Evolutionary conservation across 2,113 vertebrate genomes (phyloP), one percentile per base, ranked within the genome.

Genomic region (Genyomyrus donnyi): DNA sequence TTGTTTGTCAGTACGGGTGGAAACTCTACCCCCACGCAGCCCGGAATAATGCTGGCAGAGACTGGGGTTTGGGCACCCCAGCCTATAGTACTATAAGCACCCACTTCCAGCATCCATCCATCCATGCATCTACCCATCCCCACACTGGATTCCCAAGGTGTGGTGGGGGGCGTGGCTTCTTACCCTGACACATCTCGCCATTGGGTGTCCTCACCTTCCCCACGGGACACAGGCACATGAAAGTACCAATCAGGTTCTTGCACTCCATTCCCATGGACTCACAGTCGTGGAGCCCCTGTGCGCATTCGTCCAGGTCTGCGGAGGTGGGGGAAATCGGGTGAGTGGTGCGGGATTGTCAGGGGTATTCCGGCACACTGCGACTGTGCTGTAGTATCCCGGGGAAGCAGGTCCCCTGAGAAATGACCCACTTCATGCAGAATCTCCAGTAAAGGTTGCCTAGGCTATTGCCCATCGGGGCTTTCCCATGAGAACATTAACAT

Each of bases 181-280:
- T 92, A 98, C 97, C 97, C 48, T 93, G 94, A n/a, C 97, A 98
- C 90, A 96, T 94, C 87, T 97, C 96, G 83, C 96, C 96, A 2
- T 97, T 96, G 2, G 95, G 94, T 91, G 95, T 94, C 19, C 91
- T 93, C 13, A 92, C 91, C 96, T 96, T 97, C 53, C 97, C 97
- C n/a, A 93, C 92, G 0, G 96, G 97, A 91, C 97, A 98, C 93
- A 97, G 93, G 89, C 97, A 97, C 95, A 97, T 94, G n/a, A 97
- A 98, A 13, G 96, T 97, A 89, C 97, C 97, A 2, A 97, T 97
- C 89, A 97, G 93, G 87, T 98, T 98, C 94, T 97, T 98, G 91
- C 97, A 98, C 88, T 95, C 93, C 97, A 97, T 97, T 89, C 96
- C 96, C 92, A 95, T 94, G 4, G 96, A 96, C 91, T 97, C 96